Percentiles rank a stretch among this genome's conserved stretches.
Evolutionary conservation across 2,888 invertebrate species (phyloP).

Genomic region (Agrochola circellaris): DNA sequence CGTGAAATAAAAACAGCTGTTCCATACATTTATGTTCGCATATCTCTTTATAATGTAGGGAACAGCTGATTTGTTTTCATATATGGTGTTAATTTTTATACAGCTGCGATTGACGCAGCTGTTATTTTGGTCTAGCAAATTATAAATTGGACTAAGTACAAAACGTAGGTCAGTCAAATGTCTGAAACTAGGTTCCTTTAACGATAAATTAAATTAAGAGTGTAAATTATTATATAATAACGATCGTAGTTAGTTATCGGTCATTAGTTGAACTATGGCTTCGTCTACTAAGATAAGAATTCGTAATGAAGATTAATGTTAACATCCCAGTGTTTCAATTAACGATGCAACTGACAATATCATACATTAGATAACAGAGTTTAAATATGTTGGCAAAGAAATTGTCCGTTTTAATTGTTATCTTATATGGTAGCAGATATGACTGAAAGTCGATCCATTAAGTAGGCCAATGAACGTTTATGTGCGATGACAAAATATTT

Average conservation of each 20-base stretch:
- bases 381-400: neutral
- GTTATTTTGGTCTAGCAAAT: too few species aligned
- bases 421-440: neutral
- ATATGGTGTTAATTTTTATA: too few species aligned
- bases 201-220: neutral
- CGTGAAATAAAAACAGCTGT: too few species aligned
- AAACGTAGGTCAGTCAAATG: too few species aligned
- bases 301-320: conserved; percentile 19
- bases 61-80: too few species aligned
- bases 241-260: conserved; percentile 1
- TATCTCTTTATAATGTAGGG: too few species aligned
- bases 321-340: conserved; percentile 13
- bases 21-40: too few species aligned
- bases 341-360: neutral
- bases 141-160: too few species aligned
- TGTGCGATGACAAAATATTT: too few species aligned
- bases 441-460: neutral
- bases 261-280: conserved; percentile 45
- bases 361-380: neutral
- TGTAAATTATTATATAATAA: conserved; percentile 8
- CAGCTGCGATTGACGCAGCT: too few species aligned
- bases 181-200: neutral
- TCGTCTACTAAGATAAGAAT: conserved; percentile 37
- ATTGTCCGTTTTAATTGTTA: neutral
- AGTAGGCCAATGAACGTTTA: too few species aligned